Conservation (phyloP, 2,113 vertebrate genomes). For the Dolichotis patagonum region DNA sequence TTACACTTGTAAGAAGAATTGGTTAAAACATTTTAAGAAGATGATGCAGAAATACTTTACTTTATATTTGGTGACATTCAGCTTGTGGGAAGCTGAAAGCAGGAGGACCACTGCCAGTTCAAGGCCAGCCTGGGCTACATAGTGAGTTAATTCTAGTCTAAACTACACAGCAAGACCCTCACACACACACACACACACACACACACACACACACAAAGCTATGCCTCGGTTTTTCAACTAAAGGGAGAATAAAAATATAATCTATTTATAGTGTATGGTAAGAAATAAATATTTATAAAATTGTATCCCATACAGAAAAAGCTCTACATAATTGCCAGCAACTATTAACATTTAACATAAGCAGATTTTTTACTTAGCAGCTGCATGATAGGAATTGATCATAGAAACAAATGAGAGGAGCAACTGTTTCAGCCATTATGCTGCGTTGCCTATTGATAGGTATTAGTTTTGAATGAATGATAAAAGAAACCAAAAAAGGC, state of each 20-base stretch:
- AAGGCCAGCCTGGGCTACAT: not conserved
- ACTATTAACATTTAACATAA: slow-evolving; percentile 1
- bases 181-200: not conserved
- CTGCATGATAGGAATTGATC: not conserved
- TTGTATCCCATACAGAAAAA: not conserved
- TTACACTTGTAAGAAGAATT: not conserved
- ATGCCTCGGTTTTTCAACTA: not conserved
- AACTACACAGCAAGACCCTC: not conserved
- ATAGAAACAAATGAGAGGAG: not conserved
- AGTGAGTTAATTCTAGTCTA: not conserved
- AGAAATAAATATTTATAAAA: slow-evolving; percentile 7
- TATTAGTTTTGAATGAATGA: not conserved
- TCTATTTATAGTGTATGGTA: not conserved
- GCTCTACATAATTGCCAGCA: not conserved
- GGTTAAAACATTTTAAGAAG: not conserved
- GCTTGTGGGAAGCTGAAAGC: not conserved
- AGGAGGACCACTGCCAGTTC: not conserved
- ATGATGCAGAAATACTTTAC: not conserved
- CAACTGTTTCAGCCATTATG: not conserved
- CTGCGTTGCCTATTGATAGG: not conserved
- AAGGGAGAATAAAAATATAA: not conserved
- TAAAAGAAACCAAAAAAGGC: not conserved
- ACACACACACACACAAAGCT: not conserved
- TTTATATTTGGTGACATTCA: not conserved
- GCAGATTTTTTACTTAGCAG: not conserved